A percentile compares a stretch with the other conserved stretches of the same genome.
These are phyloP conservation scores for Acanthosepion esculentum DNA, from an alignment of 2,888 invertebrate species.

Conservation along the genomic window DNA sequence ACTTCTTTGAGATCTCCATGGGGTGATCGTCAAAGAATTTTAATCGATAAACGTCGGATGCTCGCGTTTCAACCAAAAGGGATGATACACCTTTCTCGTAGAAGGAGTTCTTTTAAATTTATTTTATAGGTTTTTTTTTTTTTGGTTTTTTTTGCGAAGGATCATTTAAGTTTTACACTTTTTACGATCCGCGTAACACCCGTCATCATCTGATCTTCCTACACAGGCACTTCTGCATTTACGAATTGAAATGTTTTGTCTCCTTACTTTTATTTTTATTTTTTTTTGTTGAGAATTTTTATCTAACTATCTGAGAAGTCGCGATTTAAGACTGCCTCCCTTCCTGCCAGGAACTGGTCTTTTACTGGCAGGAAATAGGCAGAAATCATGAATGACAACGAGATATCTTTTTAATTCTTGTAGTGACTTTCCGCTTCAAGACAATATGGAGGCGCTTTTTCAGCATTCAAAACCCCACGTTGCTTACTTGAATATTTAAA, in stretches of 20 bases:
- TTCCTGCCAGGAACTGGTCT: background rate
- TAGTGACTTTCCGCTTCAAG: background rate
- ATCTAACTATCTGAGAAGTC: background rate
- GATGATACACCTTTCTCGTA: too few relatives aligned
- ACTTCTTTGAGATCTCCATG: too few relatives aligned
- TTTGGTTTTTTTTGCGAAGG: background rate
- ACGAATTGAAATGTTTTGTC: too few relatives aligned
- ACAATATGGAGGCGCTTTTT: background rate
- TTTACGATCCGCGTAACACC: background rate
- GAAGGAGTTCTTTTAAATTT: too few relatives aligned
- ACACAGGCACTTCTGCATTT: background rate
- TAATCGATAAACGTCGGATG: too few relatives aligned
- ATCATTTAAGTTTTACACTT: background rate
- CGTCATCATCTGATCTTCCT: background rate
- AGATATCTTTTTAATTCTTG: background rate
- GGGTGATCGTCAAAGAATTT: too few relatives aligned
- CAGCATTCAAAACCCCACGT: background rate
- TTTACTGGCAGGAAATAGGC: background rate
- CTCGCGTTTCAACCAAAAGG: too few relatives aligned
- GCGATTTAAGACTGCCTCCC: background rate
- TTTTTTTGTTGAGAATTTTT: background rate
- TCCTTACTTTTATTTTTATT: background rate
- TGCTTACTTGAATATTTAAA: background rate
- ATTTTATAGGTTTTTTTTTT: too few relatives aligned
- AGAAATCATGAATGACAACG: background rate